Percentiles rank a stretch among this genome's conserved stretches.
Conservation (phyloP, 2,113 vertebrate species). For the Rousettus leschenaultii region DNA sequence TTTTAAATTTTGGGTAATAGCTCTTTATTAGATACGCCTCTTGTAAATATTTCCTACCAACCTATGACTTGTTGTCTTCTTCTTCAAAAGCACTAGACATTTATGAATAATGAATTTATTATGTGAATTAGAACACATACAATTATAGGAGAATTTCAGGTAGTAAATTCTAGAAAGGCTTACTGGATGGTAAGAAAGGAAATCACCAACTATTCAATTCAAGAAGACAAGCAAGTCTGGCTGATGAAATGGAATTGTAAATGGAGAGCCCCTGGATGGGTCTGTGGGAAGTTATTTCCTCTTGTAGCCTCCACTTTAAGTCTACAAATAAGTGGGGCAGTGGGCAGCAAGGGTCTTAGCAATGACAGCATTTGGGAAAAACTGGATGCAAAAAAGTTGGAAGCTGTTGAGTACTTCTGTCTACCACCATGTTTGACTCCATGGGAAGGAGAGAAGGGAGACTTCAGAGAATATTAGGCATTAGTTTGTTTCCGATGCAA, state of each 20-base stretch:
- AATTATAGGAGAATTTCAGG: not conserved
- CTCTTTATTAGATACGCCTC: not conserved
- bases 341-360: not conserved
- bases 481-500: not conserved
- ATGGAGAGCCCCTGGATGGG: not conserved
- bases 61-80: not conserved
- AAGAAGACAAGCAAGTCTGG: not conserved
- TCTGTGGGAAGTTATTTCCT: not conserved
- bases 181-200: not conserved
- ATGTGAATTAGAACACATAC: not conserved
- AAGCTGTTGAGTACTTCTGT: not conserved
- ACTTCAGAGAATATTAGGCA: not conserved
- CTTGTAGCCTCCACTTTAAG: not conserved
- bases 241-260: not conserved
- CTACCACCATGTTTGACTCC: too few species aligned
- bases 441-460: not conserved
- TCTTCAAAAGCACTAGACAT: not conserved
- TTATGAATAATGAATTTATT: not conserved
- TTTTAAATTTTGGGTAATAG: not conserved
- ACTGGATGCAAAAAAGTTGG: not conserved
- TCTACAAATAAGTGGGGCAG: not conserved
- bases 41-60: not conserved
- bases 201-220: not conserved
- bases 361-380: not conserved
- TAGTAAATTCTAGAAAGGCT: not conserved